Evolutionary conservation across 1,140 invertebrate species (phyloP), one percentile per base, ranked within the genome.

Genomic region (Orchestia grillus): DNA sequence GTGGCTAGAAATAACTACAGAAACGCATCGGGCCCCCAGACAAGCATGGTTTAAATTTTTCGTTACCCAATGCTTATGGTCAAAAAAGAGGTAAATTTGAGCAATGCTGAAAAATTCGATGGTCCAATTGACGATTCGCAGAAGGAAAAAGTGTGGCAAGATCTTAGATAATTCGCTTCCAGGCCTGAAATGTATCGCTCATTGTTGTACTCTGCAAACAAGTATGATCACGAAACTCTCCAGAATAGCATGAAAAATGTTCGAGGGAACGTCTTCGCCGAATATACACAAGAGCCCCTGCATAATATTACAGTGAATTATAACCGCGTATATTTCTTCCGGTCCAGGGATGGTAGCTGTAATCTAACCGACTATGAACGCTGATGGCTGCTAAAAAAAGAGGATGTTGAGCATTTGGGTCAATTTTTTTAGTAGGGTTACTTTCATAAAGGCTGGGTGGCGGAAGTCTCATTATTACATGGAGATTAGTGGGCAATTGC

Each of bases 211-310:
- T 94, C 92, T 94, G 36, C 44, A 45, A 94, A 94, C 15, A 94
- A 47, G 44, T 44, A 94, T 42, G 44, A 45, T 44, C 92, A n/a
- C 44, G 0, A 23, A 94, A 47, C 43, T 44, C 92, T 36, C 44
- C 44, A 94, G 92, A 94, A 94, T 94, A 94, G 47, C 92, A 94
- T 94, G 92, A 94, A 94, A 47, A 94, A 94, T 47, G 47, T 94
- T 94, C 47, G 11, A 36, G 92, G 45, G 45, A 92, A 47, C 92
- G 92, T 94, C 92, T 45, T 94, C 92, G 44, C 92, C 6, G 44
- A 94, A 44, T 94, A 94, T 47, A 94, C 47, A 47, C 44, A 47
- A 47, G 44, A 47, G 44, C 45, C 47, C 41, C 92, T 94, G 92
- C 92, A 94, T 94, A 94, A 94, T 94, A 94, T 94, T 36, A 11